Evolutionary conservation across 2,113 vertebrate genomes (phyloP).

Genomic region (Hippolais icterina): DNA sequence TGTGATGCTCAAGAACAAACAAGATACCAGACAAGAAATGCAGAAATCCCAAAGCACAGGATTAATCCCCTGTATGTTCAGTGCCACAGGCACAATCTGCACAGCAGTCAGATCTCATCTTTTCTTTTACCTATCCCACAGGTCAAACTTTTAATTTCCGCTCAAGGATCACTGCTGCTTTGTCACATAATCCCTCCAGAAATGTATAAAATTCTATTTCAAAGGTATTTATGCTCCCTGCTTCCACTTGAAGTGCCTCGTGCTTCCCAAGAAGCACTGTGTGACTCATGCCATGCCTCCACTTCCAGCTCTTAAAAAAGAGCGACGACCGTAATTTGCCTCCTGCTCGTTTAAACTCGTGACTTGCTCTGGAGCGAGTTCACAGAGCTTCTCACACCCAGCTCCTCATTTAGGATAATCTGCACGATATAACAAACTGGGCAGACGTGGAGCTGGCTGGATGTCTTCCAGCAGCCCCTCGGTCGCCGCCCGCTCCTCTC

Average conservation of each 20-base stretch:
- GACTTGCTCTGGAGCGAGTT: neutral
- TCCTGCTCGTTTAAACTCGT: neutral
- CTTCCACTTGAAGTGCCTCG: neutral
- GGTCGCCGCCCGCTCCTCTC: neutral
- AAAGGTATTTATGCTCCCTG: neutral
- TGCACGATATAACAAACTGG: fast-evolving
- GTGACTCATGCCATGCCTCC: neutral
- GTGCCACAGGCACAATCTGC: neutral
- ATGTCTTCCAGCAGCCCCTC: neutral
- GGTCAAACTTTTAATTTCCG: constrained; percentile 5
- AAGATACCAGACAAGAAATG: neutral
- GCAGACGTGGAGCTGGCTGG: neutral
- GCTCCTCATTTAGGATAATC: neutral
- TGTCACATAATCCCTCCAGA: neutral
- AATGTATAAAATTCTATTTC: neutral
- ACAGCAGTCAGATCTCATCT: neutral
- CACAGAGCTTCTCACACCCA: neutral
- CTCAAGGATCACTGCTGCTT: neutral
- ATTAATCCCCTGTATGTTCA: neutral
- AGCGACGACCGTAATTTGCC: neutral
- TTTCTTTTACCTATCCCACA: neutral
- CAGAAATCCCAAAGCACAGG: neutral
- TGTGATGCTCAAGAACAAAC: neutral
- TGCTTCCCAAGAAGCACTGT: neutral
- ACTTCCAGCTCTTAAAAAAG: neutral